Base-by-base conservation (phyloP, 2,113 vertebrate species). In the Catharus fuscescens region DNA sequence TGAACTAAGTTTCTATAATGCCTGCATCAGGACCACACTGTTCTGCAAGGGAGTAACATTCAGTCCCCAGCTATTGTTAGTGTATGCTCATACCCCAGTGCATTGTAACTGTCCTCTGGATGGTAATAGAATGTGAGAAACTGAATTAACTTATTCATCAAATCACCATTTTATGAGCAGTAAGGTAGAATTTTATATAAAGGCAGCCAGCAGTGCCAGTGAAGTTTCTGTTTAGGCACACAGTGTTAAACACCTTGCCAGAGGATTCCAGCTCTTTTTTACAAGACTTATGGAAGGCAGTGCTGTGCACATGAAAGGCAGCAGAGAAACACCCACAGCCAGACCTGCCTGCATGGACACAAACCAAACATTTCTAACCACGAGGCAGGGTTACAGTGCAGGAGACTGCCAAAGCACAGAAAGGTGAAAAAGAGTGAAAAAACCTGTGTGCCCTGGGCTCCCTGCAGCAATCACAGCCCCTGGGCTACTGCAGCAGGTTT, bases 81-180 rank as follows among this genome's bases (percentile, higher is more conserved):
- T 24, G 69, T 66, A 9, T 38, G 23, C 36, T 60, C 23, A n/a
- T 3, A 52, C 44, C 65, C 87, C 80, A 60, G n/a, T 4, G 56
- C 4, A 3, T 34, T 74, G 3, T 82, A 92, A 82, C 45, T 42
- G 23, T 50, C 93, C 54, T 34, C 54, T 32, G 54, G 47, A 65
- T 29, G 6, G 74, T 69, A 85, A 94, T 4, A 65, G 47, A 86
- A 56, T 34, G 38, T 1, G 28, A 65, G 62, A 86, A 92, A 83
- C 54, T 76, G 53, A 95, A 88, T 92, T 72, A 80, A 69, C 48
- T 80, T 72, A 69, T 61, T 84, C 74, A 85, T 21, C 66, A 92
- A 92, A 79, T 26, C 40, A 38, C 6, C 0, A 9, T 52, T 94
- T 89, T 44, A 78, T 62, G 38, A 89, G 38, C 38, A 80, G 44